phyloP scores from a whole-genome alignment of 2,113 vertebrate species.

The Xerus inauris region DNA sequence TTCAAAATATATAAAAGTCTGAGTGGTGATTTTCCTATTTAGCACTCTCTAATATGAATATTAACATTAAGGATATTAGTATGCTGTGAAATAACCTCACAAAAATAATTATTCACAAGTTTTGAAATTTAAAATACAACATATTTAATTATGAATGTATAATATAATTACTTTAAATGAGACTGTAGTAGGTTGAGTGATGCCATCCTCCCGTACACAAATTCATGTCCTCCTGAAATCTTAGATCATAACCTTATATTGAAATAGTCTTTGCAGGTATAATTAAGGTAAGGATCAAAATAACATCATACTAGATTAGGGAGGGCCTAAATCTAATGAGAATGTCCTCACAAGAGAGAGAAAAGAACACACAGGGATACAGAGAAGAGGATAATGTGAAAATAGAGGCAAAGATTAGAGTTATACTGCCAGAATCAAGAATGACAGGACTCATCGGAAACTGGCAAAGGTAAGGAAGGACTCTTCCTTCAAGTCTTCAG shows the following conservation, averaged over 20 bases:
- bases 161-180: slow-evolving; percentile 6
- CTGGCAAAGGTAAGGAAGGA: neutral
- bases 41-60: neutral
- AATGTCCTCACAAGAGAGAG: neutral
- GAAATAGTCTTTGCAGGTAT: neutral
- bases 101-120: neutral
- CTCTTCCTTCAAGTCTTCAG: neutral
- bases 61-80: neutral
- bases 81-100: neutral
- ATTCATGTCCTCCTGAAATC: neutral
- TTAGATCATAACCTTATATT: neutral
- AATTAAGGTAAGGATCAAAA: neutral
- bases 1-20: slow-evolving; percentile 5
- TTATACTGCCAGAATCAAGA: neutral
- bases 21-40: neutral
- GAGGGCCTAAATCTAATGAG: neutral
- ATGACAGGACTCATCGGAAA: neutral
- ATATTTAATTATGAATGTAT: neutral
- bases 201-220: neutral
- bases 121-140: neutral
- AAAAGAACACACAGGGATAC: neutral
- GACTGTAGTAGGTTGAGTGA: neutral
- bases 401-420: neutral
- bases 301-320: neutral
- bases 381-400: neutral